Evolutionary conservation across 2,888 invertebrate species (phyloP).

Genomic region (Drepanosiphum platanoidis): DNA sequence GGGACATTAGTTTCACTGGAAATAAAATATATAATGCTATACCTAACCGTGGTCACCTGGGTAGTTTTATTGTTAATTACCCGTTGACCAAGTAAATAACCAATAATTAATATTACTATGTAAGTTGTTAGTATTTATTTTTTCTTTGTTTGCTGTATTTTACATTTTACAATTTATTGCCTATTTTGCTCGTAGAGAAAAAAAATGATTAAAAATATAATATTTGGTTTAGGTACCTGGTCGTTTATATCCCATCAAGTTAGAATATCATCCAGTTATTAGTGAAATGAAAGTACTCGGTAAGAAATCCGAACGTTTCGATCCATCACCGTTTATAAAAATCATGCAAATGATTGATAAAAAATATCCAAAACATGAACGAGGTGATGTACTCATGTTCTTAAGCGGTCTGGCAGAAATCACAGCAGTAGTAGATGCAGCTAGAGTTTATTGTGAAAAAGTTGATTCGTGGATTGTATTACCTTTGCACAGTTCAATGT

Average conservation of each 20-base stretch:
- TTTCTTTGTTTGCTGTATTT: too few species aligned
- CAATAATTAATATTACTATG: too few species aligned
- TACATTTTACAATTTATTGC: too few species aligned
- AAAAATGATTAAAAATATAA: too few species aligned
- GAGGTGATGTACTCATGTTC: conserved; percentile 95
- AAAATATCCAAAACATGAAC: conserved; percentile 84
- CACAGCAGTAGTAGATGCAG: conserved; percentile 84
- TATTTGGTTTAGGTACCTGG: conserved; percentile 82
- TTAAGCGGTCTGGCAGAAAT: conserved; percentile 95
- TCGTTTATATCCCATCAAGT: conserved; percentile 89
- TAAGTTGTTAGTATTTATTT: too few species aligned
- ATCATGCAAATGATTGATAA: conserved; percentile 91
- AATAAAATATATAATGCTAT: too few species aligned
- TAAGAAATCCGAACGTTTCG: conserved; percentile 76
- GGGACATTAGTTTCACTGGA: too few species aligned
- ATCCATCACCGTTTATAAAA: conserved; percentile 91
- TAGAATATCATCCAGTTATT: conserved; percentile 82
- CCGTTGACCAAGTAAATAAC: too few species aligned
- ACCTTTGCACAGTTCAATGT: conserved; percentile 90
- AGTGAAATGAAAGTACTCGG: conserved; percentile 71
- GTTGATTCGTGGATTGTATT: conserved; percentile 90
- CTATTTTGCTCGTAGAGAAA: too few species aligned
- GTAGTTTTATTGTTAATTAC: too few species aligned
- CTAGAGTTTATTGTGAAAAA: conserved; percentile 80
- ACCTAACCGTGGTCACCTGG: too few species aligned